phyloP scores from a whole-genome alignment of 2,113 vertebrate species.

The Macrotis lagotis region DNA sequence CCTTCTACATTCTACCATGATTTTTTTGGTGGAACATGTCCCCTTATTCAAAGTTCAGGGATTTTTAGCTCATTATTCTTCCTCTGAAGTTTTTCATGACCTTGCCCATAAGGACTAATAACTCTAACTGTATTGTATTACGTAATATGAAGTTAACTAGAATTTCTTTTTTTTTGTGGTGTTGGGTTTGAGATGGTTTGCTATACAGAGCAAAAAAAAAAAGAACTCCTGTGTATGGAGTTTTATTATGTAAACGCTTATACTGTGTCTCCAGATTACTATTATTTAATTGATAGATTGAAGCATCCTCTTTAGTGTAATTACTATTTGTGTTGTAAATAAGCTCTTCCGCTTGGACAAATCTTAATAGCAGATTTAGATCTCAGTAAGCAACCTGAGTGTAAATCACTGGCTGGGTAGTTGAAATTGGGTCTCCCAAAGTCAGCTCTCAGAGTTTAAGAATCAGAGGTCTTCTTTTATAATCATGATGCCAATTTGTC shows the following conservation, averaged over 20 bases:
- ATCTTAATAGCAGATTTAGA: slow-evolving; percentile 75
- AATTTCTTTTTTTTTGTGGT: neutral
- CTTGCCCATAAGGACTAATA: slow-evolving; percentile 59
- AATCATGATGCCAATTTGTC: slow-evolving; percentile 7
- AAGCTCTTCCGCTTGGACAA: slow-evolving; percentile 74
- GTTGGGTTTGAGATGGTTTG: neutral
- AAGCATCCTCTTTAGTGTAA: slow-evolving; percentile 75
- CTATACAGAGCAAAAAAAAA: slow-evolving; percentile 58
- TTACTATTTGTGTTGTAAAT: slow-evolving; percentile 80
- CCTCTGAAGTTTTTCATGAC: slow-evolving; percentile 38
- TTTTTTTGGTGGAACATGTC: slow-evolving; percentile 37
- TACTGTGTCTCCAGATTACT: slow-evolving; percentile 31
- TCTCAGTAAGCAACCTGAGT: slow-evolving; percentile 63
- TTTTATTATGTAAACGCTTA: slow-evolving; percentile 51
- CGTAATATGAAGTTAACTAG: slow-evolving; percentile 18
- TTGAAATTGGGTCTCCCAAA: slow-evolving; percentile 70
- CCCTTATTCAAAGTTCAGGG: slow-evolving; percentile 5
- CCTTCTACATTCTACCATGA: neutral
- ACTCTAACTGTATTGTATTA: slow-evolving; percentile 12
- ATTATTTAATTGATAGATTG: slow-evolving; percentile 78
- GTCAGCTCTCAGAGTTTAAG: slow-evolving; percentile 59
- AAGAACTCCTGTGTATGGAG: slow-evolving; percentile 44
- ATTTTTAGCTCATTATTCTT: slow-evolving; percentile 48
- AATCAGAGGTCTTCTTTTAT: slow-evolving; percentile 49
- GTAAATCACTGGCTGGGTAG: slow-evolving; percentile 68